phyloP scores from a whole-genome alignment of 2,888 invertebrate species.

The Zygogramma bicolorata region DNA sequence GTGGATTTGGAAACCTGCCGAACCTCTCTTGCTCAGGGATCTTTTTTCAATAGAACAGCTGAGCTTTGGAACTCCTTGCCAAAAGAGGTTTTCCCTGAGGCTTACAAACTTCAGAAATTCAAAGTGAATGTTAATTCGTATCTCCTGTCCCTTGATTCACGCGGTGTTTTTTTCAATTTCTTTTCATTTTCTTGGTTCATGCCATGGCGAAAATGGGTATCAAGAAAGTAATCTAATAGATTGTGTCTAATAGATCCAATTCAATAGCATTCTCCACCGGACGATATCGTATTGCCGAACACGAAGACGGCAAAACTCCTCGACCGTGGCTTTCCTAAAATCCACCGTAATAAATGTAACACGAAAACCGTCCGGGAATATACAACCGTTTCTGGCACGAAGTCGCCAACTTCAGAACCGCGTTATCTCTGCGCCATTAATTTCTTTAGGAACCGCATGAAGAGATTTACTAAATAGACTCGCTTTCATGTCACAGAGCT shows the following conservation, averaged over 20 bases:
- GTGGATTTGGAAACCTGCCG: too few relatives aligned
- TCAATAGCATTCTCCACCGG: not conserved
- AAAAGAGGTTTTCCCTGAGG: too few relatives aligned
- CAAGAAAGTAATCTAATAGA: too few relatives aligned
- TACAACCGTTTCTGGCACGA: slow-evolving; percentile 5
- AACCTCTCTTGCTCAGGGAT: too few relatives aligned
- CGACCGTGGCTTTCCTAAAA: not conserved
- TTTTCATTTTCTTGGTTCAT: too few relatives aligned
- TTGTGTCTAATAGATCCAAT: not conserved
- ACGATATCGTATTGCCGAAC: not conserved
- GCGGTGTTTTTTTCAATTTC: too few relatives aligned
- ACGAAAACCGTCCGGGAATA: not conserved
- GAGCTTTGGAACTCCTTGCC: too few relatives aligned
- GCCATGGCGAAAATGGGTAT: too few relatives aligned
- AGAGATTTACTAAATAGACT: slow-evolving; percentile 6
- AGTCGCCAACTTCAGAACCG: slow-evolving; percentile 7
- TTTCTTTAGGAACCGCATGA: slow-evolving; percentile 7
- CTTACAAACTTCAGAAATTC: too few relatives aligned
- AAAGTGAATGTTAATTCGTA: too few relatives aligned
- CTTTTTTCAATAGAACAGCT: too few relatives aligned
- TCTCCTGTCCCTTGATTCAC: too few relatives aligned
- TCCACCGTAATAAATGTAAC: not conserved
- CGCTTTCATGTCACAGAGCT: slow-evolving; percentile 4
- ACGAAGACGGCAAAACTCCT: not conserved
- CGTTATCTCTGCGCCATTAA: slow-evolving; percentile 11